Base-by-base conservation (phyloP, 2,888 invertebrate species). In the Andrena marginata region DNA sequence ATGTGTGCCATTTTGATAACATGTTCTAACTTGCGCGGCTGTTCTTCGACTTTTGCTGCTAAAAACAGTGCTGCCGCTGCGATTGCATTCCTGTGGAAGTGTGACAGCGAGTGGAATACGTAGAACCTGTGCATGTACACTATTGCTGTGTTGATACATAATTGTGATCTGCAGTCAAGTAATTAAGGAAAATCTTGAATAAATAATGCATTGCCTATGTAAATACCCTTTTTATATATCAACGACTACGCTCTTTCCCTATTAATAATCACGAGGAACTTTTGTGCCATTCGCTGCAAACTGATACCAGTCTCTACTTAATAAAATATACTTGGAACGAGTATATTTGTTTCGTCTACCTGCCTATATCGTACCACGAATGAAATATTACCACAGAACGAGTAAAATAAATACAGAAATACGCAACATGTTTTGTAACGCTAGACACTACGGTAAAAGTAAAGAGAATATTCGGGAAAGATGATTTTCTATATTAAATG, bases 71-170 rank as follows among this genome's bases (percentile, higher is more conserved):
- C 97, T 4, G 99, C 99, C 4, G 99, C 97, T 10, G 99, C 98
- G 94, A 99, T 98, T 73, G 98, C 97, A 94, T 98, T 98, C 94
- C 99, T 96, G 95, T 98, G 98, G 94, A 99, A 99, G 94, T 97
- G 97, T 70, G 98, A 97, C 95, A 99, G 98, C 20, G 99, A 98
- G 94, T 99, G 99, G 95, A 98, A 99, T 95, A 99, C 98, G 95
- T 99, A 99, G 95, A 99, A 99, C 76, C 99, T 96, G 95, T 99
- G 99, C 99, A 99, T 99, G 93, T 99, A 99, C 76, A 99, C 99
- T 92, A 99, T 99, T 48, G 99, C 99, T 82, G 99, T 99, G 95
- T 99, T 99, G 94, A 99, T 99, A 94, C 99, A 99, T 95, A 99
- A 95, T 95, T 99, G 99, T 65, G 98, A 98, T 91, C 97, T 97